Percentiles rank a stretch among this genome's conserved stretches.
These are phyloP conservation scores for Peromyscus melanophrys DNA, from an alignment of 2,797 vertebrate genomes.

Conservation along the genomic window DNA sequence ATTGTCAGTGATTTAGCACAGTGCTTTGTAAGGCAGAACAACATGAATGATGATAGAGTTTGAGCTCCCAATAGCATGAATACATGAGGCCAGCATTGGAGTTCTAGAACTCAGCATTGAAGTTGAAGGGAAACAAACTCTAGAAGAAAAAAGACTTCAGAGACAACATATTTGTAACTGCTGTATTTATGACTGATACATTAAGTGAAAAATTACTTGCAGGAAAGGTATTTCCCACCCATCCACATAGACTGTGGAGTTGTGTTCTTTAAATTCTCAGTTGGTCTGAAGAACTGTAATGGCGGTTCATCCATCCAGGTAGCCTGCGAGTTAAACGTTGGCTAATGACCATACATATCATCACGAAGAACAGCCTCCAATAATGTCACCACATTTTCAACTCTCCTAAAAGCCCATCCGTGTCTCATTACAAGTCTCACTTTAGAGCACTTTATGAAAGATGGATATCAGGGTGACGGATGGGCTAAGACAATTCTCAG, in stretches of 20 bases:
- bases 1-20: neutral
- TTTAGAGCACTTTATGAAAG: neutral
- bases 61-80: neutral
- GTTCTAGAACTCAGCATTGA: conserved; percentile 31
- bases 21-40: neutral
- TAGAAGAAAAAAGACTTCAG: neutral
- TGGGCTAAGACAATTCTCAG: conserved; percentile 26
- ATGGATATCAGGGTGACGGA: neutral
- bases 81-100: neutral
- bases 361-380: neutral
- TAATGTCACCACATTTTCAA: neutral
- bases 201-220: conserved; percentile 45
- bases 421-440: neutral
- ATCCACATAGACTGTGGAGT: neutral
- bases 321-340: neutral
- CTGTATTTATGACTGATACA: neutral
- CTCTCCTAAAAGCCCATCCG: neutral
- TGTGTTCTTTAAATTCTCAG: neutral
- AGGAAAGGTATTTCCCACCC: neutral
- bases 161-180: neutral
- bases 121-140: neutral
- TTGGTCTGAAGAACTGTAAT: conserved; percentile 24
- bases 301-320: neutral
- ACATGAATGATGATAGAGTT: neutral
- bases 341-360: neutral